phyloP scores from a whole-genome alignment of 2,797 vertebrate genomes.

The Tiaroga cobitis region DNA sequence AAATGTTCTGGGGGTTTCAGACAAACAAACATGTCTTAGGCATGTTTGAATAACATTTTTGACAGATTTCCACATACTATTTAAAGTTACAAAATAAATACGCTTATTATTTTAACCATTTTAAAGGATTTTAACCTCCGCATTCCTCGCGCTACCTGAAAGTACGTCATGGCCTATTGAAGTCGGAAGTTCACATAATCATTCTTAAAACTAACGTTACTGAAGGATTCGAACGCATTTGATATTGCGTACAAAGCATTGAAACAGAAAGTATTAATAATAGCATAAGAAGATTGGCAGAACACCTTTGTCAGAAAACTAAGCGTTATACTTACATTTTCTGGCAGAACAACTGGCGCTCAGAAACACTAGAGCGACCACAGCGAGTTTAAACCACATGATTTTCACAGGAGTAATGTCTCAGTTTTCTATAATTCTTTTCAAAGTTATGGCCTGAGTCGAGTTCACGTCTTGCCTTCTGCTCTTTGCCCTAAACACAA shows the following conservation, averaged over 20 bases:
- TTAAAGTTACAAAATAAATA: not conserved
- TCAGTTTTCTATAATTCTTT: not conserved
- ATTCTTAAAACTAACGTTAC: not conserved
- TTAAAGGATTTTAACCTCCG: not conserved
- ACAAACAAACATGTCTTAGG: not conserved
- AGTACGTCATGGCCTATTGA: not conserved
- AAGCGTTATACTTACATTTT: constrained; percentile 35
- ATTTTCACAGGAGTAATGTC: accelerated
- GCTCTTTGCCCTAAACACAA: not conserved
- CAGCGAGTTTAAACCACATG: constrained; percentile 15
- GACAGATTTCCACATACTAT: not conserved
- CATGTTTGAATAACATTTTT: not conserved
- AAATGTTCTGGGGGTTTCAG: constrained; percentile 6
- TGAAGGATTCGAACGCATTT: not conserved
- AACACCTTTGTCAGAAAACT: no score
- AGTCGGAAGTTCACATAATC: not conserved
- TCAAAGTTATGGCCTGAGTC: not conserved
- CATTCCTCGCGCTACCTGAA: not conserved
- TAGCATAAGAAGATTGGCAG: not conserved
- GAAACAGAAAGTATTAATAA: not conserved
- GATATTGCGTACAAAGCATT: not conserved
- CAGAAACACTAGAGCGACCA: constrained; percentile 26
- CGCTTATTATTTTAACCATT: not conserved
- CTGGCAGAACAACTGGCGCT: constrained; percentile 37
- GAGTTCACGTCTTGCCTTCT: not conserved